Evolutionary conservation across 2,888 invertebrate genomes (phyloP), one percentile per base, ranked within the genome.

Genomic region (Cerastis rubricosa): DNA sequence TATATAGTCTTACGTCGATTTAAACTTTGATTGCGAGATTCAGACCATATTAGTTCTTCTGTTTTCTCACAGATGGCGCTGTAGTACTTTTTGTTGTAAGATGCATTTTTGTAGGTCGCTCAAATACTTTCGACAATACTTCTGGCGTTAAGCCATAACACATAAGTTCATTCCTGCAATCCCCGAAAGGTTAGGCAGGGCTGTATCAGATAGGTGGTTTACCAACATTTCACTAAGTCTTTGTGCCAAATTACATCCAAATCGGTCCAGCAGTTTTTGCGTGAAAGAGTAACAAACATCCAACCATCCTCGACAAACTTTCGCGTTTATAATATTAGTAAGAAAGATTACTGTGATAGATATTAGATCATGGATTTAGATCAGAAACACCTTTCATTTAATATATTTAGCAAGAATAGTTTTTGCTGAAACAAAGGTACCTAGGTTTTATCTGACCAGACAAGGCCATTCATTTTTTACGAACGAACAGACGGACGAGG

Each of bases 391-490:
- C 5, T 49, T 47, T 45, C 12, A 25, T 8, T 40, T 7, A 47
- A 47, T 47, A 47, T 5, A 66, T 49, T 40, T 29, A 45, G 12
- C 45, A 45, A 22, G 6, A 71, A 66, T 25, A 29, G 63, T 11
- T 74, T 51, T 64, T n/a, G 9, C n/a, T 5, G 5, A 49, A n/a
- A 66, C 22, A 76, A 47, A n/a, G 54, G 6, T 22, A 17, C n/a
- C 22, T 17, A 29, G 51, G n/a, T 76, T 76, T 76, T 14, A 51
- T 76, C 9, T 22, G 7, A 29, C 47, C 47, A 22, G 40, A 47
- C 57, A 17, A 9, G 17, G 22, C 40, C 57, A 47, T 74, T 64
- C 3, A 9, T 66, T 49, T 64, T 40, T 65, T 22, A 25, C 45
- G 14, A 1, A 51, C 49, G 3, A 11, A 12, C 45, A 57, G n/a